Evolutionary conservation across 2,888 invertebrate species (phyloP).

Genomic region (Onthophagus sagittarius): DNA sequence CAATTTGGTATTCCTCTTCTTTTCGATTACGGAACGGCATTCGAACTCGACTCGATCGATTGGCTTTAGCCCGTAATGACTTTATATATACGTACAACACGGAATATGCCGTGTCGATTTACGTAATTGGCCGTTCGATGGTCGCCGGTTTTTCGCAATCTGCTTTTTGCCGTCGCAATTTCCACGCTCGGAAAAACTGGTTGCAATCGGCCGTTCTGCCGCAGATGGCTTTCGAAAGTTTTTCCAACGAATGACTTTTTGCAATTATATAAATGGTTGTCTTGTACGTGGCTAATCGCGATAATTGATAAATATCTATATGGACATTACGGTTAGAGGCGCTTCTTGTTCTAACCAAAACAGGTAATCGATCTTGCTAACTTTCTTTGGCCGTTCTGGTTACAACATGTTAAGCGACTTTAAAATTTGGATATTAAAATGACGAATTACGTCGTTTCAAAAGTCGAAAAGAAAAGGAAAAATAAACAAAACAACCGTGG

Average conservation of each 20-base stretch:
- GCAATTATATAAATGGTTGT: not conserved
- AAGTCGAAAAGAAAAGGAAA: not conserved
- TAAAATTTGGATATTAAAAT: not conserved
- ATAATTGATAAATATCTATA: not conserved
- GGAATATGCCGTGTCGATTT: constrained; percentile 33
- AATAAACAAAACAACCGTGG: not conserved
- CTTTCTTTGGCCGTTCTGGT: not conserved
- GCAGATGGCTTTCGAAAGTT: not conserved
- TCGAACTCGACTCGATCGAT: not conserved
- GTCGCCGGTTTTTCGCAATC: constrained; percentile 11
- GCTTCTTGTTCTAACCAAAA: not conserved
- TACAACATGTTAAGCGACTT: not conserved
- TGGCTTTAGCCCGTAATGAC: constrained; percentile 26
- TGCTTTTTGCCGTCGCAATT: not conserved
- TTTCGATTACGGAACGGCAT: not conserved
- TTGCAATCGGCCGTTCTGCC: not conserved
- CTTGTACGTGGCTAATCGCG: not conserved
- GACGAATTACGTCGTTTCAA: not conserved
- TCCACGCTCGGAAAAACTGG: not conserved
- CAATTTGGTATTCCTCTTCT: not conserved
- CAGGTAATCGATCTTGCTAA: not conserved
- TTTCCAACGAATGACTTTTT: not conserved
- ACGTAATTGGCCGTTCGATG: constrained; percentile 29
- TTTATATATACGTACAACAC: constrained; percentile 29
- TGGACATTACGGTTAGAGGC: not conserved